Base-by-base conservation (phyloP, 2,888 invertebrate genomes). In the Didymodactylos carnosus region DNA sequence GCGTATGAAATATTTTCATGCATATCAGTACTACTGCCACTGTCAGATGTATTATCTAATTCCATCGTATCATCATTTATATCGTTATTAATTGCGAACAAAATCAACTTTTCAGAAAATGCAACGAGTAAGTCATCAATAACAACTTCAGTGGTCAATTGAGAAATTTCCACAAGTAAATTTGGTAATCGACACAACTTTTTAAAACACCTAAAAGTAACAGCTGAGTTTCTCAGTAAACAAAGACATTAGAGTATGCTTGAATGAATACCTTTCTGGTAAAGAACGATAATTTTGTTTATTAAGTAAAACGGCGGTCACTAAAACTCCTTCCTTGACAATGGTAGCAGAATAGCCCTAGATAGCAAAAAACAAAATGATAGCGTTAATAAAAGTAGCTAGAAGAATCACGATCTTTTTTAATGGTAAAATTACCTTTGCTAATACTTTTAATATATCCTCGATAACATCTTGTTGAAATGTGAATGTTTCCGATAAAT, bases 401-500 rank as follows among this genome's bases (percentile, higher is more conserved):
- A 49, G n/a, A 16, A 1, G 16, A 3, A 11, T 23, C 49, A n/a
- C n/a, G 69, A 69, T 25, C 25, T n/a, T n/a, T 16, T n/a, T 46
- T n/a, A 46, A 46, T 16, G 16, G 46, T 46, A 19, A 46, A 46
- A 19, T 29, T 46, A 53, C 74, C 62, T 72, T 74, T 11, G 71
- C n/a, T 19, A 71, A 11, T 11, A 71, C 46, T 35, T 62, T 62
- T 7, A 74, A 25, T 39, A 71, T 46, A 29, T 71, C 71, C n/a
- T 72, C 69, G 35, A 19, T 39, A n/a, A 53, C 46, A 43, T 74
- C 71, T 11, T 27, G 27, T 25, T 53, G 71, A 46, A 74, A 72
- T 39, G 49, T 53, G 27, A 74, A 74, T 71, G 46, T 74, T 51
- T 74, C 71, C 16, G 71, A 74, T 46, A 74, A 43, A 53, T 71